Evolutionary conservation across 2,113 vertebrate genomes (phyloP).

Genomic region (Limanda limanda): DNA sequence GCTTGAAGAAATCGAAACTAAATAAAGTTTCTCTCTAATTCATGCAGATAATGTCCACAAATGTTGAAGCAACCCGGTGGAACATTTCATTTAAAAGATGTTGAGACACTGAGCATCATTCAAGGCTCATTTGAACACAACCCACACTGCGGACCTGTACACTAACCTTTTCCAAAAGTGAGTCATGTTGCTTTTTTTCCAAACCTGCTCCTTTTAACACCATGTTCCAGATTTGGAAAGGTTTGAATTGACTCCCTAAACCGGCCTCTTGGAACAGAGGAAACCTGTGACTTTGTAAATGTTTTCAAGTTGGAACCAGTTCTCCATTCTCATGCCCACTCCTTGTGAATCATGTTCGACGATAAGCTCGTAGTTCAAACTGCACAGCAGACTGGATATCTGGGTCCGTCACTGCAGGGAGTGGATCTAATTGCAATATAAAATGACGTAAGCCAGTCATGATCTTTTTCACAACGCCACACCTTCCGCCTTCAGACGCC

Average conservation of each 20-base stretch:
- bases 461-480: not conserved
- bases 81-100: too few relatives aligned
- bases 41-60: too few relatives aligned
- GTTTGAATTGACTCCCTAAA: not conserved
- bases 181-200: too few relatives aligned
- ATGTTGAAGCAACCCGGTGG: too few relatives aligned
- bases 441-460: constrained; percentile 14
- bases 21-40: too few relatives aligned
- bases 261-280: not conserved
- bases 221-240: too few relatives aligned
- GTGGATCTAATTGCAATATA: constrained; percentile 20
- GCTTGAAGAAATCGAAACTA: too few relatives aligned
- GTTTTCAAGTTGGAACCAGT: not conserved
- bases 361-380: not conserved
- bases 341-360: constrained; percentile 29
- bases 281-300: constrained; percentile 1
- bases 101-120: too few relatives aligned
- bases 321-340: not conserved
- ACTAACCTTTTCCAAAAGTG: too few relatives aligned
- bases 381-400: constrained; percentile 7
- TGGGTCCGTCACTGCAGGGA: constrained; percentile 33
- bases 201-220: too few relatives aligned
- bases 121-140: too few relatives aligned
- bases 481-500: not conserved
- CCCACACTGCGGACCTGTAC: too few relatives aligned